Percentiles rank a stretch among this genome's conserved stretches.
Conservation (phyloP, 2,113 vertebrate genomes). For the Sminthopsis crassicaudata region DNA sequence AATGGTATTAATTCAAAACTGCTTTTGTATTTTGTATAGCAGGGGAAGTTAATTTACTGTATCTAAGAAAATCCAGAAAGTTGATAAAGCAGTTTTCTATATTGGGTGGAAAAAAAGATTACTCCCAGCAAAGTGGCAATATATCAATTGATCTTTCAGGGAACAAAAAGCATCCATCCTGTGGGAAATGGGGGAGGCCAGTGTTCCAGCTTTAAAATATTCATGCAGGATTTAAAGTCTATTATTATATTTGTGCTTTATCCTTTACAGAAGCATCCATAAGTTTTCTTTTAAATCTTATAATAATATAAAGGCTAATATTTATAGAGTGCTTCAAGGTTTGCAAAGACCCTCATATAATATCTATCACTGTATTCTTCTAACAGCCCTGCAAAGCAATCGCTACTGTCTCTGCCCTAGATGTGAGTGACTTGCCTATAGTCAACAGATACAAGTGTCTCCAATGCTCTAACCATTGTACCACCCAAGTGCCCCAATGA, state of each 20-base stretch:
- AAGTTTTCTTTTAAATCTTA: neutral
- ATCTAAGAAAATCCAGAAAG: slow-evolving; percentile 16
- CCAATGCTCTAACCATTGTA: neutral
- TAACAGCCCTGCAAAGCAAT: neutral
- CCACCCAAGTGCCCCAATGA: neutral
- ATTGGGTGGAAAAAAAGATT: neutral
- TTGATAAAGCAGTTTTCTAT: neutral
- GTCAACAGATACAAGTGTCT: neutral
- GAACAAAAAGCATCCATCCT: no score
- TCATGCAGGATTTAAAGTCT: neutral
- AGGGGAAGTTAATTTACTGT: neutral
- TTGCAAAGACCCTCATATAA: neutral
- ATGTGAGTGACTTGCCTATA: neutral
- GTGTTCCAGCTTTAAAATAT: slow-evolving; percentile 10
- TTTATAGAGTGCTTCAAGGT: neutral
- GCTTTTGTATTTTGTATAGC: neutral
- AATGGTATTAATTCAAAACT: slow-evolving; percentile 12
- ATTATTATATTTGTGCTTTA: neutral
- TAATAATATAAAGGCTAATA: neutral
- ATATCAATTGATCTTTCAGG: neutral
- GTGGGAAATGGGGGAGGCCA: neutral
- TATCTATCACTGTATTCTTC: neutral
- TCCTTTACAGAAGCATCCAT: neutral
- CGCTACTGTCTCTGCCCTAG: neutral
- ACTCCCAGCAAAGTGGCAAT: neutral